Percentiles rank a stretch among this genome's conserved stretches.
These are phyloP conservation scores for Tuta absoluta DNA, from an alignment of 2,888 invertebrate genomes.

Conservation along the genomic window DNA sequence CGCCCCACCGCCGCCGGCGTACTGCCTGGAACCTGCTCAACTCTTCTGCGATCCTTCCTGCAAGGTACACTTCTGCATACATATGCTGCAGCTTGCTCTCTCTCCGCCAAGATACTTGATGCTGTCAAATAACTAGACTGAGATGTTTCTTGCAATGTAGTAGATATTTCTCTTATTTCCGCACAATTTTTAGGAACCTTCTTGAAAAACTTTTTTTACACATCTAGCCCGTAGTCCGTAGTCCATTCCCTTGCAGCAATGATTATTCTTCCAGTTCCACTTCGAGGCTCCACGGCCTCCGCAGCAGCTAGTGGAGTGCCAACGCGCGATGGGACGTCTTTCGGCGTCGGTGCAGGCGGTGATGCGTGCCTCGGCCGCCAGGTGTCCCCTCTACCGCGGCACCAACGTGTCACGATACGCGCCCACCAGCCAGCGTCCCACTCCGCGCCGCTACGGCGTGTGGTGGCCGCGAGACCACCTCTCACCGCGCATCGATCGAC, in stretches of 20 bases:
- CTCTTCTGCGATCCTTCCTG: slow-evolving; percentile 70
- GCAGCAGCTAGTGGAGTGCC: slow-evolving; percentile 61
- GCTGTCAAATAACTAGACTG: neutral
- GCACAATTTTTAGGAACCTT: neutral
- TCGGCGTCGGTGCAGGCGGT: slow-evolving; percentile 69
- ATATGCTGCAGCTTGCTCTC: too few relatives aligned
- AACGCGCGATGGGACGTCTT: slow-evolving; percentile 64
- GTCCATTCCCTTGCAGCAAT: neutral
- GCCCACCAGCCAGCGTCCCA: slow-evolving; percentile 64
- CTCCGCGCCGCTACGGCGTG: slow-evolving; percentile 59
- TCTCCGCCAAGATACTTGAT: neutral
- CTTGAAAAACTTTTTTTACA: too few relatives aligned
- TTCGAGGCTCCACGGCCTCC: slow-evolving; percentile 68
- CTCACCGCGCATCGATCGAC: slow-evolving; percentile 55
- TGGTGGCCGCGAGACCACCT: slow-evolving; percentile 70
- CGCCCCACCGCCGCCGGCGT: slow-evolving; percentile 61
- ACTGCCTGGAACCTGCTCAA: slow-evolving; percentile 65
- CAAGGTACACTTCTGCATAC: too few relatives aligned
- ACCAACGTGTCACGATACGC: slow-evolving; percentile 71
- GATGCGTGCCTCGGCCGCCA: slow-evolving; percentile 61
- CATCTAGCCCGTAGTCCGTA: too few relatives aligned
- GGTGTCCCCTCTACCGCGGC: slow-evolving; percentile 68
- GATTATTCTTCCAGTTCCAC: slow-evolving; percentile 57
- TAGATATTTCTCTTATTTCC: too few relatives aligned
- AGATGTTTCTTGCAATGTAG: neutral